Conservation (phyloP, 2,797 vertebrate genomes). For the Galagoides demidoff region DNA sequence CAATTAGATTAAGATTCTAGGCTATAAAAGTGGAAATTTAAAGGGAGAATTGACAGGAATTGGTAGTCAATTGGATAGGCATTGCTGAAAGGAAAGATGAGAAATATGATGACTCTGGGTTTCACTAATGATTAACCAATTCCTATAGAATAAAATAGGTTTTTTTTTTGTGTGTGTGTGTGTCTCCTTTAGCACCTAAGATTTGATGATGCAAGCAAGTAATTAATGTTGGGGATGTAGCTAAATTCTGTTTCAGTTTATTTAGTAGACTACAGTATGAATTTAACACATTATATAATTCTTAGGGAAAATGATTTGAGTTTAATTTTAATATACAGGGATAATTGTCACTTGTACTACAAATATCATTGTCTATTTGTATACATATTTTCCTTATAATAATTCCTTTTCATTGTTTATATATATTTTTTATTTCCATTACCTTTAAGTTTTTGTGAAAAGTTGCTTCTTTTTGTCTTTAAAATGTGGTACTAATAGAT, state of each 20-base stretch:
- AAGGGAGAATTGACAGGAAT: not conserved
- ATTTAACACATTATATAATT: constrained; percentile 61
- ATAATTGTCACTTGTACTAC: not conserved
- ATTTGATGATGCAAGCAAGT: constrained; percentile 28
- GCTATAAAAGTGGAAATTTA: not conserved
- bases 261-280: constrained; percentile 27
- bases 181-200: not conserved
- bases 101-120: constrained; percentile 30
- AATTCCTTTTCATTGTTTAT: not conserved
- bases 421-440: not conserved
- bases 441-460: constrained; percentile 28
- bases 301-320: not conserved
- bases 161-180: not conserved
- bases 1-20: constrained; percentile 10
- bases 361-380: constrained; percentile 7
- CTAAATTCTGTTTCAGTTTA: constrained; percentile 5
- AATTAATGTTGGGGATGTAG: constrained; percentile 37
- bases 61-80: not conserved
- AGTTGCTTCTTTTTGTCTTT: constrained; percentile 35
- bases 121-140: not conserved
- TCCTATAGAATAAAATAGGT: constrained; percentile 26
- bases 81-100: not conserved
- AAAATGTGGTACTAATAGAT: not conserved
- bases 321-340: constrained; percentile 35
- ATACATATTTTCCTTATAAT: constrained; percentile 31